Conservation (phyloP, 2,113 vertebrate species). For the Salminus brasiliensis region DNA sequence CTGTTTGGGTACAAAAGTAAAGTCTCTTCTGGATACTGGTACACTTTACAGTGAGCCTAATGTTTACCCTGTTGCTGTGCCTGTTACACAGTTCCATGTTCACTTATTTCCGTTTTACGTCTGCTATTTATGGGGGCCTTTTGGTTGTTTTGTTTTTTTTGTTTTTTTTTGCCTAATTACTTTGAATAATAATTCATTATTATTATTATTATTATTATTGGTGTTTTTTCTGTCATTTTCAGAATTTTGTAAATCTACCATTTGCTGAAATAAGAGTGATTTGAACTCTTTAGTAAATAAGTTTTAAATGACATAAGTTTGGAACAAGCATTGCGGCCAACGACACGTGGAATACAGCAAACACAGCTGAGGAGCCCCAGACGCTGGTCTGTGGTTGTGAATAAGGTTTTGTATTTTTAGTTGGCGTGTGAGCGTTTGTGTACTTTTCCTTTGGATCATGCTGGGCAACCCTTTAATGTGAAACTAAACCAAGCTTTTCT, state of each 20-base stretch:
- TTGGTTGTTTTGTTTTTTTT: too few species aligned
- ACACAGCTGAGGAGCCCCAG: slow-evolving; percentile 48
- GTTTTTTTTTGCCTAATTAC: slow-evolving; percentile 13
- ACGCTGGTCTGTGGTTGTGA: slow-evolving; percentile 26
- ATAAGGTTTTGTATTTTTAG: slow-evolving; percentile 21
- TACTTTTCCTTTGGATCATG: slow-evolving; percentile 37
- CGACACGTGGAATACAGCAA: slow-evolving; percentile 66
- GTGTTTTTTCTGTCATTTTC: neutral
- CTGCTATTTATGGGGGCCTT: neutral
- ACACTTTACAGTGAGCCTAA: neutral
- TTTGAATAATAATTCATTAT: slow-evolving; percentile 12
- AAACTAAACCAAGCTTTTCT: slow-evolving; percentile 49
- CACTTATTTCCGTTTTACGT: slow-evolving; percentile 19
- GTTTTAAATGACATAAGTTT: slow-evolving; percentile 65
- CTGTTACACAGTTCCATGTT: neutral
- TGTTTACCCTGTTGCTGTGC: neutral
- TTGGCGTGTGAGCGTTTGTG: slow-evolving; percentile 28
- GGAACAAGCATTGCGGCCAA: slow-evolving; percentile 69
- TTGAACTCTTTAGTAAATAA: neutral
- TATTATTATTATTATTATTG: slow-evolving; percentile 10
- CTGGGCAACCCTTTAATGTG: slow-evolving; percentile 48
- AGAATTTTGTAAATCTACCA: slow-evolving; percentile 3
- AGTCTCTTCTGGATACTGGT: neutral
- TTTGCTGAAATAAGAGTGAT: neutral
- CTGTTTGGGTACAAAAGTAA: slow-evolving; percentile 4